These are phyloP conservation scores for Athalia cordata DNA, from an alignment of 2,888 invertebrate genomes.

Conservation along the genomic window DNA sequence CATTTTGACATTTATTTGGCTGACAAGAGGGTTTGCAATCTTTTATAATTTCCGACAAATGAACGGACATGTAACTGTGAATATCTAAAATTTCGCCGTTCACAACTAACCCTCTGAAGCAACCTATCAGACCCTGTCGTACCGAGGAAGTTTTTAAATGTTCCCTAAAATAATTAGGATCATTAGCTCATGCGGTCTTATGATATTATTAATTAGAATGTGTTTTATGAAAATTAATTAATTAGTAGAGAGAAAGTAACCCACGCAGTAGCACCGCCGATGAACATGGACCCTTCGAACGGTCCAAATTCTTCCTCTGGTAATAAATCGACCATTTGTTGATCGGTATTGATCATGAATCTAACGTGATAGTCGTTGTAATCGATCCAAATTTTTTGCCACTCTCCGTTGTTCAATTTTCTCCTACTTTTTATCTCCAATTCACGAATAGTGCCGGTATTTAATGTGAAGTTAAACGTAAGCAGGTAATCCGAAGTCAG, in stretches of 20 bases:
- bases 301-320: constrained; percentile 93
- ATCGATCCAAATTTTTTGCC: constrained; percentile 98
- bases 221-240: constrained; percentile 9
- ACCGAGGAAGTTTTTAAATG: constrained; percentile 88
- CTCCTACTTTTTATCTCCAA: constrained; percentile 88
- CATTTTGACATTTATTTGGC: constrained; percentile 94
- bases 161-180: constrained; percentile 77
- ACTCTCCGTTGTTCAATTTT: constrained; percentile 92
- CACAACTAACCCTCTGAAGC: constrained; percentile 93
- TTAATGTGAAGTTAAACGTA: constrained; percentile 92
- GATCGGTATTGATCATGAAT: constrained; percentile 94
- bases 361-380: constrained; percentile 95
- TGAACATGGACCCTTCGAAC: constrained; percentile 95
- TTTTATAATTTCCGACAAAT: constrained; percentile 92
- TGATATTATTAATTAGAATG: neutral
- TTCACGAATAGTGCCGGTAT: constrained; percentile 88
- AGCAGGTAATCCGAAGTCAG: constrained; percentile 88
- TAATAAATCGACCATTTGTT: constrained; percentile 89
- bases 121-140: constrained; percentile 93
- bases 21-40: constrained; percentile 96
- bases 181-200: neutral
- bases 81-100: constrained; percentile 94
- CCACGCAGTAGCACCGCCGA: constrained; percentile 94
- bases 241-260: constrained; percentile 67
- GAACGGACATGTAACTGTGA: constrained; percentile 94